A percentile compares a stretch with the other conserved stretches of the same genome.
These are phyloP conservation scores for Calliphora vicina DNA, from an alignment of 1,140 invertebrate genomes.

Conservation along the genomic window DNA sequence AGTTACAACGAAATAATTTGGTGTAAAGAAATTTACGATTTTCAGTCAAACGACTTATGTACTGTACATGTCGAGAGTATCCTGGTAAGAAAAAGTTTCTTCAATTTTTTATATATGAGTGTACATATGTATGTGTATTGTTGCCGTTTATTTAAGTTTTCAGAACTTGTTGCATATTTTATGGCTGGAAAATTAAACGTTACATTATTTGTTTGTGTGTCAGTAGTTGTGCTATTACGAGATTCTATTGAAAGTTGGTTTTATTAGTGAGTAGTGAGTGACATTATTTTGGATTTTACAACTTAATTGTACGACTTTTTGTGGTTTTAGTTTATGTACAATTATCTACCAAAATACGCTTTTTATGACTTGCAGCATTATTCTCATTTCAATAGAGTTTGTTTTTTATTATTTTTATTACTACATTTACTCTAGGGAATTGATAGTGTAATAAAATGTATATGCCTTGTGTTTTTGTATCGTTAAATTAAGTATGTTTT, in stretches of 20 bases:
- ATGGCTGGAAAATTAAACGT: not conserved
- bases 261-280: not conserved
- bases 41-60: not conserved
- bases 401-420: not conserved
- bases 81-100: not conserved
- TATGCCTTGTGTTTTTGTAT: not conserved
- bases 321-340: not conserved
- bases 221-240: not conserved
- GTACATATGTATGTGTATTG: not conserved
- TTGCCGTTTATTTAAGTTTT: not conserved
- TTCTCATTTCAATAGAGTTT: not conserved
- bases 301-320: not conserved
- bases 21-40: not conserved
- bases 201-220: not conserved
- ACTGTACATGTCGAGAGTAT: not conserved
- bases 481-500: not conserved
- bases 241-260: not conserved
- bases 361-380: not conserved
- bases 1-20: not conserved
- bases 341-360: slow-evolving; percentile 5
- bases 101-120: not conserved
- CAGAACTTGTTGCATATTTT: slow-evolving; percentile 1
- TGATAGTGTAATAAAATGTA: not conserved
- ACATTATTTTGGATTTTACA: not conserved
- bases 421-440: not conserved